Base-by-base conservation (phyloP, 2,888 invertebrate species). In the Pseudococcus viburni region DNA sequence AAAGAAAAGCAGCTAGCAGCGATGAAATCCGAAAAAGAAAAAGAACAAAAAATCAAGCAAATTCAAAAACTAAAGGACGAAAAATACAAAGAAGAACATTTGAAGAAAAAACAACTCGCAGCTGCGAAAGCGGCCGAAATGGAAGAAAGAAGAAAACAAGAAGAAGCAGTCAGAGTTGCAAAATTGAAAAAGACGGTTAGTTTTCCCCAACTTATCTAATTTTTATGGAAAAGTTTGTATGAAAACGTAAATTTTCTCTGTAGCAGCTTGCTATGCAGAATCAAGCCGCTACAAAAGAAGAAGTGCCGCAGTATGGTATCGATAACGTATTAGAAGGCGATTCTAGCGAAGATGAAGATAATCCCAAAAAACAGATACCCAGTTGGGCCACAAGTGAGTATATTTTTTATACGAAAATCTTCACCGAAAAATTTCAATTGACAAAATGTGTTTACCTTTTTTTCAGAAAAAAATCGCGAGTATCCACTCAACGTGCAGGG, bases 301-400 rank as follows among this genome's bases (percentile, higher is more conserved):
- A 83, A 46, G 19, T 83, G 15, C 46, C 80, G 5, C 80, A 83
- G 19, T 83, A 83, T 9, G 46, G 80, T 11, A 83, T 88, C n/a
- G 88, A 83, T 2, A 48, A 80, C 39, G 80, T 88, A 9, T 48
- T 88, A 11, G 88, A 88, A 12, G 88, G 88, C 17, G 88, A 77
- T 19, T 88, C 88, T 1, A 88, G 80, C 55, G 88, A 88, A 33
- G 88, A 88, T 39, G 88, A 88, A 51, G 88, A 88, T 48, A 88
- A 80, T 33, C 88, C 88, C n/a, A 88, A 80, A 42, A 88, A 88
- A 2, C 51, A 77, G 26, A 83, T 88, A 48, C 88, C 88, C 17
- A 48, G 51, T 9, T 88, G 88, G 88, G 88, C 88, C 2, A 33
- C 33, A 17, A 88, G 88, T 88, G 59, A 22, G 88, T 59, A n/a